These are phyloP conservation scores for Hoplostethus atlanticus DNA, from an alignment of 2,797 vertebrate genomes.

Conservation along the genomic window DNA sequence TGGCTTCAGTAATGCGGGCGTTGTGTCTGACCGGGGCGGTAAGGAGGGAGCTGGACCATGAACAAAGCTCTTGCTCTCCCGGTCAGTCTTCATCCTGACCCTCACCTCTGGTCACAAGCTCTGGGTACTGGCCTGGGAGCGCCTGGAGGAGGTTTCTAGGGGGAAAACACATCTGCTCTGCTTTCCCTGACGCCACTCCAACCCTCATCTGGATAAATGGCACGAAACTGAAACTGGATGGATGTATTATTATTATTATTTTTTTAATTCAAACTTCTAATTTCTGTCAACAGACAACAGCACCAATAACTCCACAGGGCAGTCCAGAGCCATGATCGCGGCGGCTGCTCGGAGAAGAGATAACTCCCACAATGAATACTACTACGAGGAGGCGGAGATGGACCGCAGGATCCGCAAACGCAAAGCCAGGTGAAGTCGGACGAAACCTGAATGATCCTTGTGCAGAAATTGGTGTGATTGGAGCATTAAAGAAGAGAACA, in stretches of 20 bases:
- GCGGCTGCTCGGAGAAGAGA: constrained; percentile 89
- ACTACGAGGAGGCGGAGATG: constrained; percentile 95
- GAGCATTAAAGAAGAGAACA: neutral
- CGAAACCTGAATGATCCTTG: neutral
- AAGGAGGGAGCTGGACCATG: no score
- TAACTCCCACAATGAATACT: constrained; percentile 94
- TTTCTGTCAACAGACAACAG: constrained; percentile 84
- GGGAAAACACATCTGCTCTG: no score
- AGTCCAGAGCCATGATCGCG: constrained; percentile 91
- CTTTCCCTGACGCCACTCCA: no score
- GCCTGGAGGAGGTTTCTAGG: no score
- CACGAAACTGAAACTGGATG: no score
- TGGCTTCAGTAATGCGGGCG: no score
- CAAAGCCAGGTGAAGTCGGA: constrained; percentile 86
- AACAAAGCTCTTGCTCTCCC: no score
- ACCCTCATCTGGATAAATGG: no score
- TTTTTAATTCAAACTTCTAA: neutral
- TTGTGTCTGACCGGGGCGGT: no score
- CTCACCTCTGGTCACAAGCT: no score
- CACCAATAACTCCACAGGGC: constrained; percentile 91
- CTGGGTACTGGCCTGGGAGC: no score
- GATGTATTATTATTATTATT: no score
- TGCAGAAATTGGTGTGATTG: neutral
- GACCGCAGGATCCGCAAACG: constrained; percentile 93
- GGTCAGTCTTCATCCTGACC: neutral